Conservation (phyloP, 1,140 invertebrate species). For the Stenopsyche tienmushanensis region DNA sequence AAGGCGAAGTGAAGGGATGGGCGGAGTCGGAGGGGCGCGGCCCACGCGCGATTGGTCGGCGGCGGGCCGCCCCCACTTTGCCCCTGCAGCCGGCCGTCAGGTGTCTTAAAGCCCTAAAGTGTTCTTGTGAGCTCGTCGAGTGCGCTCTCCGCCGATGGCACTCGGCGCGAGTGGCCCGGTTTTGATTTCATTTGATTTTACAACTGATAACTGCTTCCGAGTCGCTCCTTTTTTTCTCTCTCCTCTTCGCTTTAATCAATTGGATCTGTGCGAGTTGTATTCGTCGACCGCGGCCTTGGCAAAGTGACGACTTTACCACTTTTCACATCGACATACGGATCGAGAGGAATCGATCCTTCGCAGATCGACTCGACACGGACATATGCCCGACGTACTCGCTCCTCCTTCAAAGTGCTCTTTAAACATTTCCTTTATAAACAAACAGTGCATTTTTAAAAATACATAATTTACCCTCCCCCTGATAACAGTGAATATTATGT, state of each 20-base stretch:
- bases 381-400: slow-evolving; percentile 1
- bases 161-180: slow-evolving; percentile 39
- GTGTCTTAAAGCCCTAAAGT: slow-evolving; percentile 41
- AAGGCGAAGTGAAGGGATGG: neutral
- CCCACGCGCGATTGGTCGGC: neutral
- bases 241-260: neutral
- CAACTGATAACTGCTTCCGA: slow-evolving; percentile 39
- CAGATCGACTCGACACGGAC: slow-evolving; percentile 8
- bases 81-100: slow-evolving; percentile 35
- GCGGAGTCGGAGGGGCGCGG: slow-evolving; percentile 1
- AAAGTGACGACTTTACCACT: too few relatives aligned
- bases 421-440: too few relatives aligned
- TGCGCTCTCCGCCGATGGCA: slow-evolving; percentile 40
- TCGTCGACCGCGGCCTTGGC: slow-evolving; percentile 7
- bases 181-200: slow-evolving; percentile 43
- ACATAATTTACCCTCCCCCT: too few relatives aligned
- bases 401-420: neutral
- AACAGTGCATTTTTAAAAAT: too few relatives aligned
- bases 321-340: too few relatives aligned
- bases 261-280: neutral
- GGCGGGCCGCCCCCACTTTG: neutral
- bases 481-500: too few relatives aligned
- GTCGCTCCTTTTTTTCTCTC: slow-evolving; percentile 29
- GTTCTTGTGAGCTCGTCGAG: slow-evolving; percentile 39
- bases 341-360: neutral